Percentiles rank a stretch among this genome's conserved stretches.
phyloP scores from a whole-genome alignment of 64 coral and sea anemone genomes.

The Acropora yongei region DNA sequence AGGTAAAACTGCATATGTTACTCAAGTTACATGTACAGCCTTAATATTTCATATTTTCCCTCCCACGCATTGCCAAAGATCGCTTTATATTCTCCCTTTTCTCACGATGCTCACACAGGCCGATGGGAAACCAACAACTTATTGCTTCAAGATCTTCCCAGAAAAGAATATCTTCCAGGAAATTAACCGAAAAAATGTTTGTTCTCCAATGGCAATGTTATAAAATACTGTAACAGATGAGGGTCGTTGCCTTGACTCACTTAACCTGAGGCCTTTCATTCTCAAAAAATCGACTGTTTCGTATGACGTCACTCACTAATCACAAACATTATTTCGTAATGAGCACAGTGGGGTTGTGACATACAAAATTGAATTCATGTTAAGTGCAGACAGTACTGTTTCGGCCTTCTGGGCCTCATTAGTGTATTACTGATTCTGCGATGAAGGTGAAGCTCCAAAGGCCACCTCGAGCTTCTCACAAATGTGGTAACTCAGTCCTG shows the following conservation, averaged over 20 bases:
- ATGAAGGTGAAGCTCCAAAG: too few relatives aligned
- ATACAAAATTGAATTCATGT: too few relatives aligned
- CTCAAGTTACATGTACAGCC: neutral
- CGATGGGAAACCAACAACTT: neutral
- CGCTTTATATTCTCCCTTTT: conserved; percentile 3
- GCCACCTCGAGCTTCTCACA: too few relatives aligned
- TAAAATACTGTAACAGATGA: neutral
- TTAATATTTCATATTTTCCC: conserved; percentile 32
- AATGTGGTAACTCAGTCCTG: too few relatives aligned
- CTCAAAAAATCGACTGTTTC: neutral
- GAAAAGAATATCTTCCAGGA: neutral
- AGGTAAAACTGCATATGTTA: conserved; percentile 18
- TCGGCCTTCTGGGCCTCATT: too few relatives aligned
- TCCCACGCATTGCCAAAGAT: conserved; percentile 25
- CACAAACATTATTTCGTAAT: too few relatives aligned
- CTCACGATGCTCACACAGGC: neutral
- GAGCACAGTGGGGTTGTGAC: too few relatives aligned
- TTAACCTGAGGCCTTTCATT: neutral
- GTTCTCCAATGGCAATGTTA: neutral
- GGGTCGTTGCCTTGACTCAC: neutral
- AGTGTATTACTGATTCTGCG: too few relatives aligned
- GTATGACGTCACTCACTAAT: conserved; percentile 22
- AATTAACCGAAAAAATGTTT: neutral
- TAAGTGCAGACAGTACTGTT: too few relatives aligned
- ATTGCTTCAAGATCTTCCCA: neutral